phyloP scores from a whole-genome alignment of 2,113 vertebrate species.

The Cairina moschata region DNA sequence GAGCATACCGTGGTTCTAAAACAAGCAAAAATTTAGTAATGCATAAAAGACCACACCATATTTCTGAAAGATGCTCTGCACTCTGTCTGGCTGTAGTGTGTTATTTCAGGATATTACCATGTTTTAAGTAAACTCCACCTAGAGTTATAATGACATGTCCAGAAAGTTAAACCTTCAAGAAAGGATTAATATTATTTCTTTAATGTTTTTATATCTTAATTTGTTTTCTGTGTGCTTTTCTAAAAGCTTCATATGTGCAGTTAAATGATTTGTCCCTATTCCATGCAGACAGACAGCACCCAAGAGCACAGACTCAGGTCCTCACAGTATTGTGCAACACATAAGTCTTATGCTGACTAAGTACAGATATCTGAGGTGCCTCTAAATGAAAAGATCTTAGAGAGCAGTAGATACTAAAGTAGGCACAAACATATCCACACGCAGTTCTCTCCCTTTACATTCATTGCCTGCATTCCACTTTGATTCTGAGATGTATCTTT shows the following conservation, averaged over 20 bases:
- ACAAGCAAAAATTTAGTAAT: background rate
- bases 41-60: background rate
- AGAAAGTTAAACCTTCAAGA: background rate
- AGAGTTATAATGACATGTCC: background rate
- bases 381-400: background rate
- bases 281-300: background rate
- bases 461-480: background rate
- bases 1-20: background rate
- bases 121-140: background rate
- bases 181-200: background rate
- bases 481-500: accelerated
- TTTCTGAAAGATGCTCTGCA: background rate
- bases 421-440: background rate
- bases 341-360: background rate
- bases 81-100: background rate
- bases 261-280: background rate
- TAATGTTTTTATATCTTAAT: background rate
- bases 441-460: background rate
- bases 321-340: background rate
- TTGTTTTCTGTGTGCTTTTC: background rate
- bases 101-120: background rate
- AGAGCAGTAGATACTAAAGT: background rate
- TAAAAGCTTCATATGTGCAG: background rate
- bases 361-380: background rate
- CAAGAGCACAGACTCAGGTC: background rate